These are phyloP conservation scores for Sphyrna mokarran DNA, from an alignment of 2,113 vertebrate genomes.

Conservation along the genomic window DNA sequence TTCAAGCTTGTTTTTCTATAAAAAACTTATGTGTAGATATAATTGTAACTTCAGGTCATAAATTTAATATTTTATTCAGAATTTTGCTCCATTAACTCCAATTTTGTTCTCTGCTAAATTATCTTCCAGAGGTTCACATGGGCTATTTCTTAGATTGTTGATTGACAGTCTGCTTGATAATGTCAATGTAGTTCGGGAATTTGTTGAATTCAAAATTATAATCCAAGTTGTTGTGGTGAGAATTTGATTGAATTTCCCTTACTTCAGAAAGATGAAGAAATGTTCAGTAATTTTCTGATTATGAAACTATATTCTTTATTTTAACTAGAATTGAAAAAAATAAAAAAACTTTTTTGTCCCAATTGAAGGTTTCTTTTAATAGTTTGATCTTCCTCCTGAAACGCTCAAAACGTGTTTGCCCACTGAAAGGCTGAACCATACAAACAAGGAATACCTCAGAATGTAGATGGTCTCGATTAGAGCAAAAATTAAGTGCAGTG, in stretches of 20 bases:
- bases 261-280: neutral
- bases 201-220: neutral
- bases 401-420: neutral
- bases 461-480: neutral
- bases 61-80: neutral
- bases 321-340: neutral
- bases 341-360: neutral
- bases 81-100: neutral
- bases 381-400: neutral
- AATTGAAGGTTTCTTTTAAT: neutral
- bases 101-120: neutral
- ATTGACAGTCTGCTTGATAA: neutral
- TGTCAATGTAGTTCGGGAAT: neutral
- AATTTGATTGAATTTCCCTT: neutral
- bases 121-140: too few species aligned
- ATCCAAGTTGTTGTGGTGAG: neutral
- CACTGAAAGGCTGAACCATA: neutral
- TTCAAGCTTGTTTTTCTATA: neutral
- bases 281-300: neutral
- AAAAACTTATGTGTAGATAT: neutral
- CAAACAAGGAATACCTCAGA: neutral
- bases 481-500: neutral
- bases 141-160: neutral
- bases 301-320: neutral
- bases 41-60: neutral